A percentile compares a stretch with the other conserved stretches of the same genome.
These are phyloP conservation scores for Alcedo quadribrachys DNA, from an alignment of 2,797 vertebrate species.

Conservation along the genomic window DNA sequence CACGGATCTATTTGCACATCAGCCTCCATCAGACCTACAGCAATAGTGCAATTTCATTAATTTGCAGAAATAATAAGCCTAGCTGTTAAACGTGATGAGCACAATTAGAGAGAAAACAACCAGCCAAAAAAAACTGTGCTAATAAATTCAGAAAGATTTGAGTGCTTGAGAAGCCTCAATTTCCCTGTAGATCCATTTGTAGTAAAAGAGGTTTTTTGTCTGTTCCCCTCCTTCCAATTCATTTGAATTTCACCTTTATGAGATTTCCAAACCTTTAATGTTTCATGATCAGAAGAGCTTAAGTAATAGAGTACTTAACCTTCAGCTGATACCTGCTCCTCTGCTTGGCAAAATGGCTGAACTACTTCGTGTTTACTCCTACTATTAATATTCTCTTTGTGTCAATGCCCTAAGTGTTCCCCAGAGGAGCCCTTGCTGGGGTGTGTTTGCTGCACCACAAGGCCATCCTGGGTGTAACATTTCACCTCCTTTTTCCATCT, in stretches of 20 bases:
- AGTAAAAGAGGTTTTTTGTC: neutral
- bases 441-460: neutral
- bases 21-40: neutral
- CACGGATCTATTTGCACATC: neutral
- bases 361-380: neutral
- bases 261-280: slow-evolving; percentile 1
- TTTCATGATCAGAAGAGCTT: neutral
- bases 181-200: neutral
- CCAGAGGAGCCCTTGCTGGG: neutral
- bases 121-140: neutral
- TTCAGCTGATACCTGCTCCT: neutral
- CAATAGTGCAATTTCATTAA: neutral
- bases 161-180: neutral
- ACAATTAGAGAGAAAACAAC: neutral
- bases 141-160: neutral
- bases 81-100: neutral
- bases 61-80: neutral
- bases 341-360: neutral
- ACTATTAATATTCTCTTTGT: neutral
- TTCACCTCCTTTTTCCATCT: neutral
- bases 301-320: neutral
- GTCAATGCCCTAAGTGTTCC: neutral
- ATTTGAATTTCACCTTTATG: neutral
- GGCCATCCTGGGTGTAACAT: neutral
- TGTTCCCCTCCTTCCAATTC: neutral